A percentile compares a stretch with the other conserved stretches of the same genome.
Evolutionary conservation across 2,113 vertebrate genomes (phyloP).

Genomic region (Carettochelys insculpta): DNA sequence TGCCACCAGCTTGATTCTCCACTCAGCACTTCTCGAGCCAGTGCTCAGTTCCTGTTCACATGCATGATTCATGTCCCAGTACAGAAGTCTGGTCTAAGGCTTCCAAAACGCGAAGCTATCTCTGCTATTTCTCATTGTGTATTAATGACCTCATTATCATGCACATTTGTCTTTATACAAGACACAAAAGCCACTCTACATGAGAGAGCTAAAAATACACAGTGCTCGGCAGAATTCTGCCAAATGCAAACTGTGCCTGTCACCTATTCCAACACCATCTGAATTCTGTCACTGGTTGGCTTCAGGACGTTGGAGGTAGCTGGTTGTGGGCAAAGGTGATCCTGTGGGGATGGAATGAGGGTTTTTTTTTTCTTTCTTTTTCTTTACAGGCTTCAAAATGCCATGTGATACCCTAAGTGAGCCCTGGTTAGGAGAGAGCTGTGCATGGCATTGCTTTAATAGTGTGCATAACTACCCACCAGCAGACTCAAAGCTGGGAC

Average conservation of each 20-base stretch:
- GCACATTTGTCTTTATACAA: not conserved
- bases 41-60: not conserved
- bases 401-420: not conserved
- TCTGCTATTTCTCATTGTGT: fast-evolving
- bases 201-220: not conserved
- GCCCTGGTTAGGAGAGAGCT: not conserved
- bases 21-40: not conserved
- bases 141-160: not conserved
- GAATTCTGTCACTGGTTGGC: fast-evolving
- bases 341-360: fast-evolving
- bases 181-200: fast-evolving
- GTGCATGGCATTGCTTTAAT: not conserved
- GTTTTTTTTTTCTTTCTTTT: too few relatives aligned
- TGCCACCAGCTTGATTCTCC: too few relatives aligned
- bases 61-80: not conserved
- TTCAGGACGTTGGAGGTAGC: not conserved
- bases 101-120: not conserved
- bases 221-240: not conserved
- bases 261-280: not conserved
- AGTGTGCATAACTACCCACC: too few relatives aligned
- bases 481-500: too few relatives aligned
- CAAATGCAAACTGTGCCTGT: not conserved
- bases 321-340: fast-evolving
- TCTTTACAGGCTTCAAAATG: fast-evolving
- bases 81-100: not conserved